Percentiles rank a stretch among this genome's conserved stretches.
Evolutionary conservation across 1,140 invertebrate species (phyloP).

Genomic region (Euwallacea similis): DNA sequence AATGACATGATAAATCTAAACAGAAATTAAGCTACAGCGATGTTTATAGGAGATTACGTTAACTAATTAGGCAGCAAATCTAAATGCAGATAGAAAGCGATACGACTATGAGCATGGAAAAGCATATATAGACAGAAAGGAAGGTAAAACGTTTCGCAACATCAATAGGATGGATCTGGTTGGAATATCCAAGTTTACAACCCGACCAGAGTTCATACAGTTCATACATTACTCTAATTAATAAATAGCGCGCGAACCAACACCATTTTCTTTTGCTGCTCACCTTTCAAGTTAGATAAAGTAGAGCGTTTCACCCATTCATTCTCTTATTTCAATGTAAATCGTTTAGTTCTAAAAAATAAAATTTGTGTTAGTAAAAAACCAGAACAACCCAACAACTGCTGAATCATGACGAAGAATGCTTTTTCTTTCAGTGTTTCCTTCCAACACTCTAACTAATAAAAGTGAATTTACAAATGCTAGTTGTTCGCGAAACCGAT

Average conservation of each 20-base stretch:
- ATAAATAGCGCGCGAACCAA: slow-evolving; percentile 43
- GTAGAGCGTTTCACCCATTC: slow-evolving; percentile 1
- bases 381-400: too few species aligned
- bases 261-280: slow-evolving; percentile 1
- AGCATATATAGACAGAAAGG: slow-evolving; percentile 30
- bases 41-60: too few species aligned
- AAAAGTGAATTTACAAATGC: too few species aligned
- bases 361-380: not conserved
- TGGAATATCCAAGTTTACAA: slow-evolving; percentile 49
- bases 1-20: too few species aligned
- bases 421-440: not conserved
- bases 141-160: slow-evolving; percentile 41
- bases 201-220: slow-evolving; percentile 47
- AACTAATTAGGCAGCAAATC: too few species aligned
- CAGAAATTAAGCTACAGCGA: too few species aligned
- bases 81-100: not conserved
- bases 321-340: slow-evolving; percentile 4
- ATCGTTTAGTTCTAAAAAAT: slow-evolving; percentile 5
- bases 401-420: not conserved
- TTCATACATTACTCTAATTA: slow-evolving; percentile 52
- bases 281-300: not conserved
- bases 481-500: too few species aligned
- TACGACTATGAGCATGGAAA: slow-evolving; percentile 13
- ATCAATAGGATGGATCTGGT: slow-evolving; percentile 51
- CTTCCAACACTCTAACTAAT: too few species aligned